Conservation (phyloP, 2,888 invertebrate species). For the Drosophila mettleri region DNA sequence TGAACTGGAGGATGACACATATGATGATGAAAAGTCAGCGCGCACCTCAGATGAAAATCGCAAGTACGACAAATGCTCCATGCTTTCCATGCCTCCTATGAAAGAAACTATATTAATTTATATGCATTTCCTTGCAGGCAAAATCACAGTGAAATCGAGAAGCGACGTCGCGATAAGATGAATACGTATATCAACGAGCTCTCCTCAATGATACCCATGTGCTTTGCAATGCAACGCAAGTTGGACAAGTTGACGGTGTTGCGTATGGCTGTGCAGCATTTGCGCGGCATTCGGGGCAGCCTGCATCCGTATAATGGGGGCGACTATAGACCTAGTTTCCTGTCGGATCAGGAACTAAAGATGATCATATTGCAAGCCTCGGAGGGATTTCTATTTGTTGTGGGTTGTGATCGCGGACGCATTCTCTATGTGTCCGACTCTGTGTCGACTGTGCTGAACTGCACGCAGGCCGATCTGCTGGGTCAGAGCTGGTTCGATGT, state of each 20-base stretch:
- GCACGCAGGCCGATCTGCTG: constrained; percentile 93
- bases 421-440: constrained; percentile 96
- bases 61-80: constrained; percentile 86
- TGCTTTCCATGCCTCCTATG: no score
- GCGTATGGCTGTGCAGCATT: constrained; percentile 96
- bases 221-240: constrained; percentile 96
- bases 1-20: constrained; percentile 89
- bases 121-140: constrained; percentile 87
- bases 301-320: constrained; percentile 91
- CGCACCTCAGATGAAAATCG: constrained; percentile 89
- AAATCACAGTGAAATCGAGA: constrained; percentile 98
- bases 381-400: constrained; percentile 95
- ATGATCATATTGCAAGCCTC: constrained; percentile 93
- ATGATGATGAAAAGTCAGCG: constrained; percentile 89
- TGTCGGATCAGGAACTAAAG: constrained; percentile 95
- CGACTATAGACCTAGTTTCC: constrained; percentile 91
- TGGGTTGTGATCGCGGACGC: constrained; percentile 96
- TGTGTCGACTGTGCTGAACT: constrained; percentile 92
- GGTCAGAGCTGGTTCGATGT: constrained; percentile 98
- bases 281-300: constrained; percentile 91
- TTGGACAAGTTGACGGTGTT: constrained; percentile 96
- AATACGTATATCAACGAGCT: constrained; percentile 97
- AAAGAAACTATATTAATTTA: neutral
- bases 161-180: constrained; percentile 97
- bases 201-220: constrained; percentile 96